Evolutionary conservation across 2,888 invertebrate species (phyloP).

Genomic region (Melanargia galathea): DNA sequence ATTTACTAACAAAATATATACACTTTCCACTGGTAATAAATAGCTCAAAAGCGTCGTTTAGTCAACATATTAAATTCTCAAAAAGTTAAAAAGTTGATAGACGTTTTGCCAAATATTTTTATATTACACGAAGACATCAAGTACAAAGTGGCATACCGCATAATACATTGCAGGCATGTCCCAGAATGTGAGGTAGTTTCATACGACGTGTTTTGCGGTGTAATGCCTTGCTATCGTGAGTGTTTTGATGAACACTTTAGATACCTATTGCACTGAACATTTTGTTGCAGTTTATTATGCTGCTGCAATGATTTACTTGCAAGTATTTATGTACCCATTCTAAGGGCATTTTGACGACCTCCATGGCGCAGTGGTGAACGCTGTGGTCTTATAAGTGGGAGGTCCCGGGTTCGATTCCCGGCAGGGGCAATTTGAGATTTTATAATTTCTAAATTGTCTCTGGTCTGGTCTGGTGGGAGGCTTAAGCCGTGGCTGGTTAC

Average conservation of each 20-base stretch:
- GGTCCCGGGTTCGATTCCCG: too few species aligned
- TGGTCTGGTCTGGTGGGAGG: too few species aligned
- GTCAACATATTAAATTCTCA: slow-evolving; percentile 2
- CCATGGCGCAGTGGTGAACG: too few species aligned
- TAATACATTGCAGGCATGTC: slow-evolving; percentile 31
- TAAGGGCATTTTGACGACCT: too few species aligned
- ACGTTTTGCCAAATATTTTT: slow-evolving; percentile 12
- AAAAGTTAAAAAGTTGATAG: not conserved
- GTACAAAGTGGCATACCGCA: slow-evolving; percentile 28
- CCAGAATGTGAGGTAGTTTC: slow-evolving; percentile 31
- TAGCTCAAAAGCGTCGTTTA: not conserved
- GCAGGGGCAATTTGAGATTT: too few species aligned
- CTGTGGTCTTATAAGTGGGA: too few species aligned
- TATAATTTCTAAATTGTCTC: too few species aligned
- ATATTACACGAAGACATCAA: slow-evolving; percentile 27
- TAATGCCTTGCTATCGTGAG: slow-evolving; percentile 29
- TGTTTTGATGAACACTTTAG: slow-evolving; percentile 34
- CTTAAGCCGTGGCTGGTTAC: too few species aligned
- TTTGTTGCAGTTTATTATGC: slow-evolving; percentile 8
- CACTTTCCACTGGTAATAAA: not conserved
- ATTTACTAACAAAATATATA: not conserved
- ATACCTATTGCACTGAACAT: slow-evolving; percentile 33
- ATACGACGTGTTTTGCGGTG: slow-evolving; percentile 26
- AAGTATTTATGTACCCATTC: not conserved
- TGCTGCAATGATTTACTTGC: not conserved